Base-by-base conservation (phyloP, 2,888 invertebrate species). In the Nineta flava region DNA sequence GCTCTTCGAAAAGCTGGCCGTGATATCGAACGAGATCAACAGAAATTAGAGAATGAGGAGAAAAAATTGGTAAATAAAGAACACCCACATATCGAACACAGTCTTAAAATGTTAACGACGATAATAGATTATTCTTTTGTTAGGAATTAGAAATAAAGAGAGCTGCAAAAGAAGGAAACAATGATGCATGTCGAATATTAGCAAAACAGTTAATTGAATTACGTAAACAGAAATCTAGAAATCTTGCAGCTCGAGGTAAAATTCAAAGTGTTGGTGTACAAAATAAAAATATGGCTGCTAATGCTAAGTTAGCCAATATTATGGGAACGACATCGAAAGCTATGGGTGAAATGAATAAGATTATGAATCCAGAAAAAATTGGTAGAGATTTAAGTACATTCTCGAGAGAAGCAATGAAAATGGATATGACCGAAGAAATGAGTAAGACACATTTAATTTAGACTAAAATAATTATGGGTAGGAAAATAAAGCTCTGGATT, bases 381-480 rank as follows among this genome's bases (percentile, higher is more conserved):
- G 83, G 85, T 2, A 81, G 81, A 56, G 85, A 83, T 54, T 79
- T 93, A 73, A 79, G 83, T 59, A 83, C 86, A 9, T 95, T 95
- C 68, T 79, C 81, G 60, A 79, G 79, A 60, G 88, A 87, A 34
- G 81, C 81, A 57, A 83, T 83, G 65, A 88, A 85, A 63, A 88
- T 94, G 87, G 90, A 86, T 58, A 92, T 95, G 90, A 87, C 90
- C 0, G 93, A 94, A 69, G 94, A 95, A 72, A 87, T 93, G 83
- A 87, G 87, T 88, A 72, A 72, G 79, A 71, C 16, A 46, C 9
- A 32, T 32, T n/a, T n/a, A n/a, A 35, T 45, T 46, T 26, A 9
- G 19, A 34, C 17, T 47, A 35, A 35, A n/a, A 35, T 35, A 35
- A n/a, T 35, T 35, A 10, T 12, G n/a, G 2, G 35, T 35, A 3